A percentile compares a stretch with the other conserved stretches of the same genome.
These are phyloP conservation scores for Cryptops parisi DNA, from an alignment of 2,888 invertebrate species.

Conservation along the genomic window DNA sequence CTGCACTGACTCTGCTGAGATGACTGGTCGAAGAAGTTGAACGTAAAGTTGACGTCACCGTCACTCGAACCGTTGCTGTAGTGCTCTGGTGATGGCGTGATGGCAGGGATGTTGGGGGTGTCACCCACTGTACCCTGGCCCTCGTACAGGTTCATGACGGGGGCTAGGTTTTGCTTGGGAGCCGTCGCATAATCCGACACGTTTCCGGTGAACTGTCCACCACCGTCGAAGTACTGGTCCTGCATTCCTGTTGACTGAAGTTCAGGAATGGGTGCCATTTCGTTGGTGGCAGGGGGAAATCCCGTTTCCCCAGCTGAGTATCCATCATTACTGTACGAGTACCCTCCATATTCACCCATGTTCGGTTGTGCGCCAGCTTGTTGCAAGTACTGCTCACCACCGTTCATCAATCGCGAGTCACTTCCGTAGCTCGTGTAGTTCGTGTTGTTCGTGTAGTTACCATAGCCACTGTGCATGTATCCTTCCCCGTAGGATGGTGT, in stretches of 20 bases:
- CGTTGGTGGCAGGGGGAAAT: neutral
- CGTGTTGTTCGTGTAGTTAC: conserved; percentile 31
- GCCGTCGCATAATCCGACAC: conserved; percentile 18
- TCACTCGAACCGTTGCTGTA: conserved; percentile 17
- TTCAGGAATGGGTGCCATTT: conserved; percentile 5
- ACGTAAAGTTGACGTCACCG: conserved; percentile 22
- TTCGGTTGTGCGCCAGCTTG: conserved; percentile 48
- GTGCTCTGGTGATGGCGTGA: conserved; percentile 17
- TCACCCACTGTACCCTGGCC: conserved; percentile 13
- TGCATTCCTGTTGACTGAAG: conserved; percentile 9
- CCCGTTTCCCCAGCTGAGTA: conserved; percentile 5
- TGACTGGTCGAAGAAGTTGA: conserved; percentile 22
- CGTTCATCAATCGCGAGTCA: conserved; percentile 17
- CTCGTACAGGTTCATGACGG: conserved; percentile 9
- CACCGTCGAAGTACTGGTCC: conserved; percentile 16
- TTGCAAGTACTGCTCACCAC: conserved; percentile 18
- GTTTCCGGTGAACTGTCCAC: conserved; percentile 3
- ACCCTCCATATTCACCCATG: conserved; percentile 41
- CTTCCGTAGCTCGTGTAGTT: conserved; percentile 29
- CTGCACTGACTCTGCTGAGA: conserved; percentile 15
- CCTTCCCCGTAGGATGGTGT: conserved; percentile 41
- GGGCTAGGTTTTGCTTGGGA: conserved; percentile 14
- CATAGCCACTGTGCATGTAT: neutral
- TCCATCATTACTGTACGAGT: conserved; percentile 5
- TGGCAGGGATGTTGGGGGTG: conserved; percentile 15